These are phyloP conservation scores for Limanda limanda DNA, from an alignment of 2,113 vertebrate genomes.

Conservation along the genomic window DNA sequence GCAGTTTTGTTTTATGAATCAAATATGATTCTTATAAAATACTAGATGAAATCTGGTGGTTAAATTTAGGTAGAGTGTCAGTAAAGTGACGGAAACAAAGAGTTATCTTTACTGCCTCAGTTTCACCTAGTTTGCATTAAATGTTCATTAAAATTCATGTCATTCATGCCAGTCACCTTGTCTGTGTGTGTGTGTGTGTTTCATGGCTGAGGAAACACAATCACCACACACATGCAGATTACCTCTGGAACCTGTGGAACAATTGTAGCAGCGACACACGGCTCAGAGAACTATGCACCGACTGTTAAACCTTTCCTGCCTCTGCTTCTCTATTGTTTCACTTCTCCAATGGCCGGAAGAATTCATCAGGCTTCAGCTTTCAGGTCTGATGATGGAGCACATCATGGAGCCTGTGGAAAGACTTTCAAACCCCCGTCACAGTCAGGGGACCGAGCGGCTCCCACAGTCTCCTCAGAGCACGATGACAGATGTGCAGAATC, in stretches of 20 bases:
- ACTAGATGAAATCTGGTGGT: too few species aligned
- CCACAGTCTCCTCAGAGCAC: slow-evolving; percentile 13
- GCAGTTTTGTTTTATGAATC: too few species aligned
- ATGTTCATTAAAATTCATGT: too few species aligned
- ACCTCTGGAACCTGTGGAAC: slow-evolving; percentile 45
- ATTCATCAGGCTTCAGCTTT: slow-evolving; percentile 34
- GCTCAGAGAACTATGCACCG: slow-evolving; percentile 23
- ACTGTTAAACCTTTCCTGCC: slow-evolving; percentile 42
- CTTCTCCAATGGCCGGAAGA: slow-evolving; percentile 68
- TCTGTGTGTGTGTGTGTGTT: too few species aligned
- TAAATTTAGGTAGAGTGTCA: too few species aligned
- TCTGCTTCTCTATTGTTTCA: slow-evolving; percentile 67
- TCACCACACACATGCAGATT: slow-evolving; percentile 44
- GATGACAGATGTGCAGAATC: slow-evolving; percentile 48
- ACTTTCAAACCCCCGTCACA: slow-evolving; percentile 19
- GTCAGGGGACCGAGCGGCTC: slow-evolving; percentile 37
- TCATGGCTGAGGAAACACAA: neutral
- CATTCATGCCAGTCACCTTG: too few species aligned
- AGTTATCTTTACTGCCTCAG: too few species aligned
- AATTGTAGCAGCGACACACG: slow-evolving; percentile 55
- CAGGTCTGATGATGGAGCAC: slow-evolving; percentile 39
- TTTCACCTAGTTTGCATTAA: too few species aligned
- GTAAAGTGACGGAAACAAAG: too few species aligned
- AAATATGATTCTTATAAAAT: too few species aligned
- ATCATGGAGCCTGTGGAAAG: slow-evolving; percentile 35